A percentile compares a stretch with the other conserved stretches of the same genome.
Evolutionary conservation across 2,888 invertebrate genomes (phyloP).

Genomic region (Cylloceria caligata): DNA sequence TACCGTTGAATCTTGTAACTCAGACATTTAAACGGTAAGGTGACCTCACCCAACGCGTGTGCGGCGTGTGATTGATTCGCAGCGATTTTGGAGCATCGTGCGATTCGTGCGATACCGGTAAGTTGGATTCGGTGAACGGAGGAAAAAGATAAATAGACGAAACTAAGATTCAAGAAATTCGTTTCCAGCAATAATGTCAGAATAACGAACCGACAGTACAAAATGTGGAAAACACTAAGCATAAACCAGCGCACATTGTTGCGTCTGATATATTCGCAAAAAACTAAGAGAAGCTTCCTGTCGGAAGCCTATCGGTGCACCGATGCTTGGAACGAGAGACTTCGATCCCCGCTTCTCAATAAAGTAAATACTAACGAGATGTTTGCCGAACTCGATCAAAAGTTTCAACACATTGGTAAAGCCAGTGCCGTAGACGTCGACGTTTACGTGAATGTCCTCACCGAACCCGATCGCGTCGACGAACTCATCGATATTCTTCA

Average conservation of each 20-base stretch:
- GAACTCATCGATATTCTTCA: conserved; percentile 91
- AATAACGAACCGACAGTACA: not conserved
- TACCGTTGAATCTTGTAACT: too few relatives aligned
- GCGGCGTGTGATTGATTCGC: too few relatives aligned
- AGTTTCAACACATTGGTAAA: conserved; percentile 87
- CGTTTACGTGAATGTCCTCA: conserved; percentile 90
- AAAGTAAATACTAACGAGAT: conserved; percentile 89
- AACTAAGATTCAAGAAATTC: conserved; percentile 1
- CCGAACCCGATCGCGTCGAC: conserved; percentile 87
- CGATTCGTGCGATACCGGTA: too few relatives aligned
- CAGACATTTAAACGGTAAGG: too few relatives aligned
- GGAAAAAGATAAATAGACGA: conserved; percentile 3
- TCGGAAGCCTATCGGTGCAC: conserved; percentile 90
- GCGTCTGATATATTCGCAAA: conserved; percentile 61
- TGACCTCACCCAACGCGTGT: too few relatives aligned
- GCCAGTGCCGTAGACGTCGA: conserved; percentile 93
- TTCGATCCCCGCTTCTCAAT: conserved; percentile 87
- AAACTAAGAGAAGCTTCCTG: conserved; percentile 86
- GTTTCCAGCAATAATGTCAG: conserved; percentile 1
- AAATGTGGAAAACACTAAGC: conserved; percentile 71
- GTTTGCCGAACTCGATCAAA: conserved; percentile 89
- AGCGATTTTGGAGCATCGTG: too few relatives aligned
- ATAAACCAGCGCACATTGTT: conserved; percentile 61
- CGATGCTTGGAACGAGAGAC: conserved; percentile 89
- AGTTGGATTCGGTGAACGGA: too few relatives aligned